Evolutionary conservation across 2,888 invertebrate species (phyloP).

Genomic region (Disparrhopalites patrizii): DNA sequence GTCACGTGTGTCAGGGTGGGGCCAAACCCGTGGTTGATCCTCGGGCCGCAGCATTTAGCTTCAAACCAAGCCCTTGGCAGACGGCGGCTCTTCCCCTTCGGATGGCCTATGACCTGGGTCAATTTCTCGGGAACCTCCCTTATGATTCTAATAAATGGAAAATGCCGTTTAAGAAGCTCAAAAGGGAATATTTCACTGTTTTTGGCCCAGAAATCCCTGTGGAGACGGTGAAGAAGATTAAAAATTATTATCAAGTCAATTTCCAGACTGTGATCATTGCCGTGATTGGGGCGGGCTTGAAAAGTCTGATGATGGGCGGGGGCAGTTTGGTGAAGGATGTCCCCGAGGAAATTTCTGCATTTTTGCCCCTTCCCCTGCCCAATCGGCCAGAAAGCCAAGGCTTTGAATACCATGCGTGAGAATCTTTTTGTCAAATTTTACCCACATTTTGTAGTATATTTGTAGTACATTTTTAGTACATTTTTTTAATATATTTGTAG

Average conservation of each 20-base stretch:
- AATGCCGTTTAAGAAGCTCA: not conserved
- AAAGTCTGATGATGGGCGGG: not conserved
- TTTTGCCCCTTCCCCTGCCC: not conserved
- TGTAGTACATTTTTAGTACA: too few relatives aligned
- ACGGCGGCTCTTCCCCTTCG: not conserved
- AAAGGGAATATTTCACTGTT: not conserved
- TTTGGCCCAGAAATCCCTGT: not conserved
- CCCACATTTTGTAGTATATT: too few relatives aligned
- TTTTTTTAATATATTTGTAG: too few relatives aligned
- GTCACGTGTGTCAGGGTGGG: not conserved
- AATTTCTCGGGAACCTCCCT: not conserved
- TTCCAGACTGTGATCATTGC: not conserved
- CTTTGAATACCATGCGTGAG: not conserved
- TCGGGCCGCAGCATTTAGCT: too few relatives aligned
- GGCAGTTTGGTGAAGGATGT: not conserved
- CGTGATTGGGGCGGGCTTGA: not conserved
- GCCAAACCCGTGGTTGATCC: not conserved
- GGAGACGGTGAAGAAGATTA: not conserved
- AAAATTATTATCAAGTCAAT: not conserved
- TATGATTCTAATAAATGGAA: not conserved
- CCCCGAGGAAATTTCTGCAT: not conserved
- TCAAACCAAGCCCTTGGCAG: not conserved
- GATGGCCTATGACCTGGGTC: constrained; percentile 1
- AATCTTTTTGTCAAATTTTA: too few relatives aligned
- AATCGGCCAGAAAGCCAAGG: not conserved